Evolutionary conservation across 2,888 invertebrate species (phyloP).

Genomic region (Chymomyza fuscimana): DNA sequence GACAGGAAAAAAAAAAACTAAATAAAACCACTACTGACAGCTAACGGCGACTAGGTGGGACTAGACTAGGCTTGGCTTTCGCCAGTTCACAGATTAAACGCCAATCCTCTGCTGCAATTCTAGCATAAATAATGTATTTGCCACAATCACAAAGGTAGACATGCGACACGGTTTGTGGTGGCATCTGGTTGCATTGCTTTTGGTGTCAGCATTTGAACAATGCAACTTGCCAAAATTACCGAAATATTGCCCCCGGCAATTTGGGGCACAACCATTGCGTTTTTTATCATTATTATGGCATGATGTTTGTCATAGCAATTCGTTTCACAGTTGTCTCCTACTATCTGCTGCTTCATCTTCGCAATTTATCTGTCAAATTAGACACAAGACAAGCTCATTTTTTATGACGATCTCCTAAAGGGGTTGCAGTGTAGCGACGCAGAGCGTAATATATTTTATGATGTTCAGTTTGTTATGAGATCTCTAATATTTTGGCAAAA

Average conservation of each 20-base stretch:
- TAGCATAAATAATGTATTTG: slow-evolving; percentile 40
- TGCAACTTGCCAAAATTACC: background rate
- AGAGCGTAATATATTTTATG: background rate
- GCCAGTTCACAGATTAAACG: background rate
- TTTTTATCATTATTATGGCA: background rate
- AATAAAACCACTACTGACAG: background rate
- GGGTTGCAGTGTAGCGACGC: background rate
- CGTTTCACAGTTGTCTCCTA: slow-evolving; percentile 33
- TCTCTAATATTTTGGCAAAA: slow-evolving; percentile 47
- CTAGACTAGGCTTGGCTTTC: slow-evolving; percentile 2
- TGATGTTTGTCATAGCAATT: slow-evolving; percentile 44
- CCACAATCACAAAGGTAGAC: slow-evolving; percentile 13
- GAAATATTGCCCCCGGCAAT: background rate
- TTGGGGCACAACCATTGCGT: background rate
- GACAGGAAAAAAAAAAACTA: slow-evolving; percentile 26
- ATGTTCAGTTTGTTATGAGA: slow-evolving; percentile 56
- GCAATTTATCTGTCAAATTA: slow-evolving; percentile 3
- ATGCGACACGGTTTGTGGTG: slow-evolving; percentile 13
- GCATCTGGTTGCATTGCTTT: slow-evolving; percentile 11
- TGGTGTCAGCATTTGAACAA: slow-evolving; percentile 5
- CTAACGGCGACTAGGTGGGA: background rate
- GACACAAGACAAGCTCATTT: slow-evolving; percentile 3
- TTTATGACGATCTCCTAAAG: background rate
- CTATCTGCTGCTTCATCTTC: background rate
- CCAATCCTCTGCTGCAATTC: slow-evolving; percentile 2